Percentiles rank a stretch among this genome's conserved stretches.
Conservation (phyloP, 2,888 invertebrate species). For the Orchestes rusci region DNA sequence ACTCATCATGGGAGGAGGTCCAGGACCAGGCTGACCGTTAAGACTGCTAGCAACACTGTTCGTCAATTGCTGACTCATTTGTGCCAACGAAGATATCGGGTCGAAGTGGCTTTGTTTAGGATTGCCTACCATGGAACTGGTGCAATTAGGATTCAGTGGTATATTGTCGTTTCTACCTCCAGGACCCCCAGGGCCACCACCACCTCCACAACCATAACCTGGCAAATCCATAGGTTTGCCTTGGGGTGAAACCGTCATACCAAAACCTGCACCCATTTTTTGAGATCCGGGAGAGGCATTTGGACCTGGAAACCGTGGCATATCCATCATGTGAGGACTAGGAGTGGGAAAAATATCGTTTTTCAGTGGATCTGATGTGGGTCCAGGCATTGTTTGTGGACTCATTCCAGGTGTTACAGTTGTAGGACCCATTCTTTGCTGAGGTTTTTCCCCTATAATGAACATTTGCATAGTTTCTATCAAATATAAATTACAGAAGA, state of each 20-base stretch:
- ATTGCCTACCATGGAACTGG: slow-evolving; percentile 49
- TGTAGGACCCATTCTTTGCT: slow-evolving; percentile 37
- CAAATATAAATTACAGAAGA: too few relatives aligned
- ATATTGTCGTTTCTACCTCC: slow-evolving; percentile 51
- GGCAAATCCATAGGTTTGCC: slow-evolving; percentile 42
- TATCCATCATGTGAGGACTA: slow-evolving; percentile 44
- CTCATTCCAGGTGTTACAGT: slow-evolving; percentile 40
- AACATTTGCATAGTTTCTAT: too few relatives aligned
- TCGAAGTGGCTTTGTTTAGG: slow-evolving; percentile 72
- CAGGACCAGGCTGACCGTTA: slow-evolving; percentile 48
- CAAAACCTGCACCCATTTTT: slow-evolving; percentile 42
- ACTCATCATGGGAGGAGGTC: slow-evolving; percentile 50
- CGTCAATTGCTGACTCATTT: slow-evolving; percentile 90
- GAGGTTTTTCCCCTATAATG: slow-evolving; percentile 39
- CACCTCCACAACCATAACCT: slow-evolving; percentile 43
- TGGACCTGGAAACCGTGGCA: slow-evolving; percentile 47
- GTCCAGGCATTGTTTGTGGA: slow-evolving; percentile 42
- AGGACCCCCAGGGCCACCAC: slow-evolving; percentile 41
- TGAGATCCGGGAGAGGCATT: slow-evolving; percentile 40
- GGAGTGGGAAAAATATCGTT: slow-evolving; percentile 41
- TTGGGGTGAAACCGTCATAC: slow-evolving; percentile 44
- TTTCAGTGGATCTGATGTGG: slow-evolving; percentile 40
- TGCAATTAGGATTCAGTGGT: slow-evolving; percentile 60
- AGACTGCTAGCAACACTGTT: slow-evolving; percentile 61
- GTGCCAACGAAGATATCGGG: slow-evolving; percentile 87